A percentile compares a stretch with the other conserved stretches of the same genome.
These are phyloP conservation scores for Montifringilla adamsi DNA, from an alignment of 2,113 vertebrate genomes.

Conservation along the genomic window DNA sequence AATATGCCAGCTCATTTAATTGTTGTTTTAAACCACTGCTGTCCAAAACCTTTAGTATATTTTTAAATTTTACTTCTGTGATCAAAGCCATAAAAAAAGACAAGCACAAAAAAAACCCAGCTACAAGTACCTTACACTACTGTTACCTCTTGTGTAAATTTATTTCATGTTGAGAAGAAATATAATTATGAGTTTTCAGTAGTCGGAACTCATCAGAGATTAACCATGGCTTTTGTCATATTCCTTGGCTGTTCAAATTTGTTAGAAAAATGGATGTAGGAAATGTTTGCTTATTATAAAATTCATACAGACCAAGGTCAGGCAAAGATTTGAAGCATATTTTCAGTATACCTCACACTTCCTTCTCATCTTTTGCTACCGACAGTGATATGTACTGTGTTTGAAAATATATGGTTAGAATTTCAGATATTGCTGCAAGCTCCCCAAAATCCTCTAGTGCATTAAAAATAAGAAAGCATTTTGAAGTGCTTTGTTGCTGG, in stretches of 20 bases:
- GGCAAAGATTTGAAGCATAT: neutral
- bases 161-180: neutral
- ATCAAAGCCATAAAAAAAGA: neutral
- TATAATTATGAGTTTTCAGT: neutral
- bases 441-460: neutral
- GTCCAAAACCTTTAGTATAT: neutral
- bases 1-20: neutral
- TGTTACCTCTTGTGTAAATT: neutral
- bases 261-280: neutral
- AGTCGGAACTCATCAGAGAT: neutral
- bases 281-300: neutral
- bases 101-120: neutral
- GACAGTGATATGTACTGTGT: neutral
- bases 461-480: neutral
- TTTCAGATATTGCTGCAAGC: neutral
- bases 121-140: neutral
- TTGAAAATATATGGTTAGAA: neutral
- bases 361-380: neutral
- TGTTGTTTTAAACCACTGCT: neutral
- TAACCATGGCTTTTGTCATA: fast-evolving
- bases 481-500: neutral
- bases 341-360: neutral
- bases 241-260: neutral
- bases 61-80: neutral
- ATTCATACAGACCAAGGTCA: neutral